A percentile compares a stretch with the other conserved stretches of the same genome.
Conservation (phyloP, 2,113 vertebrate genomes). For the Elephantulus edwardii region DNA sequence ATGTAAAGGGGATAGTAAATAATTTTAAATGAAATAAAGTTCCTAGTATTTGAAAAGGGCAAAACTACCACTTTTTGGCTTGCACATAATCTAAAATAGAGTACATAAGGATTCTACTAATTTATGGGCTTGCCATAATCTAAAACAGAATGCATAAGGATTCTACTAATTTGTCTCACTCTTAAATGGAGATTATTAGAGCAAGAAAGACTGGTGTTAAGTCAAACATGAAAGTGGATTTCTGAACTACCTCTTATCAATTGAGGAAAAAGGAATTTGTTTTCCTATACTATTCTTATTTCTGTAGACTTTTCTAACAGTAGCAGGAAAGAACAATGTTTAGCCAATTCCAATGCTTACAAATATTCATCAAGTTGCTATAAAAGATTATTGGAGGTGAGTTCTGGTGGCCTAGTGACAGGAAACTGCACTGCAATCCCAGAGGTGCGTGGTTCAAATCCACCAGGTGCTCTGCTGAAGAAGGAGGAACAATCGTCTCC, state of each 20-base stretch:
- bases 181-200: neutral
- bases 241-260: neutral
- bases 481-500: too few relatives aligned
- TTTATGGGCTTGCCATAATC: neutral
- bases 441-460: too few relatives aligned
- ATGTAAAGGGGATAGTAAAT: neutral
- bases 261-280: neutral
- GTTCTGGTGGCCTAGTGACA: too few relatives aligned
- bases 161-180: neutral
- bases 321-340: neutral
- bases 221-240: neutral
- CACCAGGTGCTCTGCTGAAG: neutral
- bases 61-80: neutral
- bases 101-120: neutral
- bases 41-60: neutral
- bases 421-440: too few relatives aligned
- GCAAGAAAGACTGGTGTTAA: neutral
- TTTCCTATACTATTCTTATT: neutral
- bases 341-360: slow-evolving; percentile 5
- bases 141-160: neutral
- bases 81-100: neutral
- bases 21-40: neutral
- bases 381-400: too few relatives aligned
- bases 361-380: neutral
- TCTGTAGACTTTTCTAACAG: neutral